Base-by-base conservation (phyloP, 2,888 invertebrate genomes). In the Eristalinus aeneus region DNA sequence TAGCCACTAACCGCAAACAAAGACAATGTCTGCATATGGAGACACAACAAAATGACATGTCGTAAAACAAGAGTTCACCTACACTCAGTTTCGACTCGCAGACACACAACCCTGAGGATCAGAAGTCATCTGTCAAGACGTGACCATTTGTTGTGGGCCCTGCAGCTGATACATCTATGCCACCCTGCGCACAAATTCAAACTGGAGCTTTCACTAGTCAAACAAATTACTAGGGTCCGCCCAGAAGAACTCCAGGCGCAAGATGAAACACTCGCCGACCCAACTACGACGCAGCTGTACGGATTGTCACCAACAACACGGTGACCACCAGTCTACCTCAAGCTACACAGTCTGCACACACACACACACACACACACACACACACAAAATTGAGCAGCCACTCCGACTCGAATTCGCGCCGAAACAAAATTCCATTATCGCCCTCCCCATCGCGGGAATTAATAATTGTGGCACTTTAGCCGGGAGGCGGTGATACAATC, bases 381-480 rank as follows among this genome's bases (percentile, higher is more conserved):
- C n/a, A n/a, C n/a, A n/a, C n/a, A n/a, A n/a, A n/a, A n/a, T 56
- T 27, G 61, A 53, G 32, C 23, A 27, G 46, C 32, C 3, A 22
- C 58, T 23, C 6, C 27, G 54, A 22, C 23, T 34, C n/a, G 73
- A 74, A 63, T 64, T 58, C 79, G 78, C 65, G 69, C 65, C 74
- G 78, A 56, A 73, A 83, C 64, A 53, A 69, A 69, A 69, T 63
- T 67, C 46, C 63, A 71, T 72, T 72, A 82, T 82, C 65, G 67
- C 61, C 39, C 36, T 61, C 54, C 22, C 6, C 34, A 83, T 63
- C 63, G 31, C 63, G 68, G 63, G 56, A 58, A 75, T 65, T 74
- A 74, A 84, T 84, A 84, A 84, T 71, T 79, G 79, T 79, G 69
- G 69, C 83, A 84, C 83, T 84, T 65, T 23, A 65, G 53, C 53